A percentile compares a stretch with the other conserved stretches of the same genome.
Evolutionary conservation across 2,113 vertebrate genomes (phyloP).

Genomic region (Pterocles gutturalis): DNA sequence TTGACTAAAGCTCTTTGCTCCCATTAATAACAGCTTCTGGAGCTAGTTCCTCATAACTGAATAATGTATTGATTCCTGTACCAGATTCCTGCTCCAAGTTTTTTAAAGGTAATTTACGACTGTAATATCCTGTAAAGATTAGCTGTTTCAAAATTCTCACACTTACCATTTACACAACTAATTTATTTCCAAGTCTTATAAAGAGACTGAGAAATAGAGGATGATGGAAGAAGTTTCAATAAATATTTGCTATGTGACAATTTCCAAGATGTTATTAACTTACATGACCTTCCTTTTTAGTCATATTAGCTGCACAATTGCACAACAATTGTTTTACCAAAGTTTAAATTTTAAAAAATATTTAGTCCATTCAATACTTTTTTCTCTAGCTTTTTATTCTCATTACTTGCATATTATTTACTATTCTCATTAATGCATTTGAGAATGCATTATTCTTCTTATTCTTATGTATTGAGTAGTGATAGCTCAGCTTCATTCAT

Average conservation of each 20-base stretch:
- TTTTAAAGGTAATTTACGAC: constrained; percentile 40
- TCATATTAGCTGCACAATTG: neutral
- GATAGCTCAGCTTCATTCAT: neutral
- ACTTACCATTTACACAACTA: neutral
- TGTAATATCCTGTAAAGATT: constrained; percentile 19
- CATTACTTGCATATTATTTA: neutral
- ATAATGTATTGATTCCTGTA: neutral
- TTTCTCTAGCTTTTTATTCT: neutral
- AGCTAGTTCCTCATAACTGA: neutral
- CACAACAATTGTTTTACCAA: neutral
- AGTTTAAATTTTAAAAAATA: neutral
- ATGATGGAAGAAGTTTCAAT: neutral
- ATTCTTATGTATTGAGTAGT: neutral
- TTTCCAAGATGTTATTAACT: neutral
- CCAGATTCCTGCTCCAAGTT: neutral
- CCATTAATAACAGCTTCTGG: neutral
- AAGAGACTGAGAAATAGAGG: neutral
- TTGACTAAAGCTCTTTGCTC: neutral
- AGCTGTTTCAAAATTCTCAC: constrained; percentile 6
- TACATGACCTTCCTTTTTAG: neutral
- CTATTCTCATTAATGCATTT: neutral
- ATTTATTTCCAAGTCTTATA: neutral
- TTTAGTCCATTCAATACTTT: neutral
- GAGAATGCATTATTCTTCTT: neutral
- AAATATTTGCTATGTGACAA: neutral